Percentiles rank a stretch among this genome's conserved stretches.
phyloP scores from a whole-genome alignment of 2,113 vertebrate species.

The Paralichthys olivaceus region DNA sequence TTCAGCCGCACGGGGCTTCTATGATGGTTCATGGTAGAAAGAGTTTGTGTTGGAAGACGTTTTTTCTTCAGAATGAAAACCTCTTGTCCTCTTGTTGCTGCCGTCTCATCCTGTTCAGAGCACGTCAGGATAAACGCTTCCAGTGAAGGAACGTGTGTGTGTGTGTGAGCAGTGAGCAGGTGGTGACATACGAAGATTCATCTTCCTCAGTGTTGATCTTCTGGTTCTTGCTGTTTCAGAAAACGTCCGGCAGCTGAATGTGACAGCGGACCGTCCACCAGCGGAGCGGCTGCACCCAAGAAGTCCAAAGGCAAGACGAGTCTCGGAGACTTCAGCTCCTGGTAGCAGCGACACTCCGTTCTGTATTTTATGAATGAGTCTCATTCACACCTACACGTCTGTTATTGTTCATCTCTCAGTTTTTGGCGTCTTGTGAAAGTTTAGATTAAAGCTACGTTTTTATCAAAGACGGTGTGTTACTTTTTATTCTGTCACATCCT shows the following conservation, averaged over 20 bases:
- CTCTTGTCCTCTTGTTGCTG: too few relatives aligned
- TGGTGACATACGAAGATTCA: too few relatives aligned
- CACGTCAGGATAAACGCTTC: too few relatives aligned
- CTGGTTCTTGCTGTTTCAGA: conserved; percentile 71
- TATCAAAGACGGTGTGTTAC: not conserved
- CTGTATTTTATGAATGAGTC: not conserved
- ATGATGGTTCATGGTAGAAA: too few relatives aligned
- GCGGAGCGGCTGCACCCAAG: conserved; percentile 75
- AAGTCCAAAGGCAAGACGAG: conserved; percentile 87
- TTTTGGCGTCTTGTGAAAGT: not conserved
- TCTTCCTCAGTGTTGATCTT: not conserved
- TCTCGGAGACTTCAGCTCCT: conserved; percentile 96
- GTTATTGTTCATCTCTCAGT: conserved; percentile 7
- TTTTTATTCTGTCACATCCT: not conserved
- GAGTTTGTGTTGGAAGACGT: too few relatives aligned
- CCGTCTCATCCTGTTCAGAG: too few relatives aligned
- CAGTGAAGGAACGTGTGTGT: too few relatives aligned
- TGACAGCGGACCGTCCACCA: conserved; percentile 86
- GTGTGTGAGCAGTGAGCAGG: too few relatives aligned
- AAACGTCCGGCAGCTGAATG: conserved; percentile 85
- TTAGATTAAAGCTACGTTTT: conserved; percentile 50
- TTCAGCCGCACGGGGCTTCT: too few relatives aligned
- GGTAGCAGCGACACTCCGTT: conserved; percentile 80
- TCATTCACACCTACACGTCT: not conserved
- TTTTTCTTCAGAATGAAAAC: too few relatives aligned